A percentile compares a stretch with the other conserved stretches of the same genome.
Conservation (phyloP, 2,797 vertebrate genomes). For the Falco novaeseelandiae region DNA sequence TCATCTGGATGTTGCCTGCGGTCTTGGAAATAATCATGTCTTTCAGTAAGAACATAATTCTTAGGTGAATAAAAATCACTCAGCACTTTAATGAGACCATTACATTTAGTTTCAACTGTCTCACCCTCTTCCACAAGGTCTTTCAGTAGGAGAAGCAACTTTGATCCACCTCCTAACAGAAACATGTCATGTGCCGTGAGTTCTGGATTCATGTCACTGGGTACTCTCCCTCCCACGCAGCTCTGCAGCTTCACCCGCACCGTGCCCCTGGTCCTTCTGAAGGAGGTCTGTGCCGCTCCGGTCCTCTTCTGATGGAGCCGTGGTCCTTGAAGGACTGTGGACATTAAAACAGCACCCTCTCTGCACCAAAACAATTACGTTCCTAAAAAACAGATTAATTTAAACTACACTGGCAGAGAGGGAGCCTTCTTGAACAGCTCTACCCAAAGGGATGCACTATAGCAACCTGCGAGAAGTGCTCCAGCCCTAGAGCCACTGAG, state of each 20-base stretch:
- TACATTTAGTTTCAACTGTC: constrained; percentile 22
- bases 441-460: neutral
- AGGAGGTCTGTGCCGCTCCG: neutral
- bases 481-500: neutral
- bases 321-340: neutral
- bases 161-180: neutral
- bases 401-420: neutral
- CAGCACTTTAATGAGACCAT: constrained; percentile 60
- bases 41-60: constrained; percentile 54
- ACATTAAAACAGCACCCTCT: neutral
- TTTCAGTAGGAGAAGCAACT: constrained; percentile 24
- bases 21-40: constrained; percentile 50
- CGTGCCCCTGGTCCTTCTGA: neutral
- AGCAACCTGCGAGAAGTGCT: neutral
- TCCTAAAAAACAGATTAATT: neutral
- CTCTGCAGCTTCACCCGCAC: neutral
- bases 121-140: constrained; percentile 41
- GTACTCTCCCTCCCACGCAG: neutral
- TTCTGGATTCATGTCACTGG: neutral
- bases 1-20: constrained; percentile 29
- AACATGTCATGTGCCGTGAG: neutral
- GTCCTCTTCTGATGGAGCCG: neutral
- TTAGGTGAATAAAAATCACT: constrained; percentile 65
- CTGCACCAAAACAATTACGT: too few species aligned
- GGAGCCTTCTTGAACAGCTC: neutral